Conservation (phyloP, 2,113 vertebrate species). For the Menura novaehollandiae region DNA sequence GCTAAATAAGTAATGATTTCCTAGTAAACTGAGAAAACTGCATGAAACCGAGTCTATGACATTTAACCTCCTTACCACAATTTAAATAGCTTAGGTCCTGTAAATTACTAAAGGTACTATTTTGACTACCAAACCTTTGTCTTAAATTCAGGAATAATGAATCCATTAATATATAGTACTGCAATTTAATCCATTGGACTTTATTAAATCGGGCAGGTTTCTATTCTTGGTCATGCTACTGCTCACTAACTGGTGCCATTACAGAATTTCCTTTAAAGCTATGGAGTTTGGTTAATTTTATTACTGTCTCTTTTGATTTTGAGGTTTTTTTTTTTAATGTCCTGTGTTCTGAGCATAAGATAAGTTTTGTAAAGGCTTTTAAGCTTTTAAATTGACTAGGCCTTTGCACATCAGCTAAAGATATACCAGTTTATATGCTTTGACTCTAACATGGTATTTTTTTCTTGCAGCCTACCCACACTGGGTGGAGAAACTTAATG, state of each 20-base stretch:
- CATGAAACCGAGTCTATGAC: background rate
- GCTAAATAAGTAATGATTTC: background rate
- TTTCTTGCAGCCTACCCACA: conserved; percentile 84
- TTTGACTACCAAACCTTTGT: background rate
- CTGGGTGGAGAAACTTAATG: conserved; percentile 91
- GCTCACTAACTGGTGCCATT: background rate
- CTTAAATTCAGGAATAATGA: background rate
- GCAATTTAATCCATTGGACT: background rate
- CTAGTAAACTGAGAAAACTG: background rate
- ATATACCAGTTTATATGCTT: background rate
- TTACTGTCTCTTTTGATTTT: background rate
- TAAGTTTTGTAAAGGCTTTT: background rate
- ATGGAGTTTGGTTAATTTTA: background rate
- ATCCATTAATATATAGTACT: background rate
- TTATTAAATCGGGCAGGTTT: background rate
- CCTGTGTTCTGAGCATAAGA: background rate
- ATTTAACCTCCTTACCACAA: background rate
- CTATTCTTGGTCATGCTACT: background rate
- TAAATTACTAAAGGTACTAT: background rate
- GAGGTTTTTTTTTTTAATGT: background rate
- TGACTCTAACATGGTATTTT: background rate
- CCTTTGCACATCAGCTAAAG: background rate
- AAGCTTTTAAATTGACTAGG: background rate
- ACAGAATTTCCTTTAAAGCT: background rate
- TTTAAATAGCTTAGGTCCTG: background rate